Percentiles rank a stretch among this genome's conserved stretches.
Evolutionary conservation across 1,140 invertebrate genomes (phyloP).

Genomic region (Oedothorax gibbosus): DNA sequence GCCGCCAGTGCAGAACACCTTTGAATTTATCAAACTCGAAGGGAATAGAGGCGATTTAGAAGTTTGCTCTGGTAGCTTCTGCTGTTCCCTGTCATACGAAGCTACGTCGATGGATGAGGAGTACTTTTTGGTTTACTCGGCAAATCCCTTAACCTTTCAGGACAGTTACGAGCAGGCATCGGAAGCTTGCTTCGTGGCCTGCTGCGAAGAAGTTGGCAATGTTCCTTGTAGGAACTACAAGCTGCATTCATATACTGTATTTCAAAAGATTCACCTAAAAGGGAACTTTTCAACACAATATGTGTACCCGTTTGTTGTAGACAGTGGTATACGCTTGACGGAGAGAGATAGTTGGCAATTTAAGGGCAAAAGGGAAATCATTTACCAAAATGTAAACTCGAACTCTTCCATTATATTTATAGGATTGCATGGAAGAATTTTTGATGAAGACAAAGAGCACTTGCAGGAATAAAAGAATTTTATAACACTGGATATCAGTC

Average conservation of each 20-base stretch:
- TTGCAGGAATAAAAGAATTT: not conserved
- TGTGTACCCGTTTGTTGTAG: conserved; percentile 28
- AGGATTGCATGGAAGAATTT: conserved; percentile 43
- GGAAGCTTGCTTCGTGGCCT: conserved; percentile 52
- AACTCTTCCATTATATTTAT: conserved; percentile 8
- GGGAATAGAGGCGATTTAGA: not conserved
- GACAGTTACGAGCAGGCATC: conserved; percentile 27
- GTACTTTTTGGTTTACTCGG: conserved; percentile 18
- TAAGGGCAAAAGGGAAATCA: conserved; percentile 4
- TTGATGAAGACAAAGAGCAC: conserved; percentile 16
- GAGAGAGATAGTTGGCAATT: conserved; percentile 29
- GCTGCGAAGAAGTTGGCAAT: conserved; percentile 17
- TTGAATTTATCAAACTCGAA: conserved; percentile 33
- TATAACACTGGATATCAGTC: too few species aligned
- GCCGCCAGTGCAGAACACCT: not conserved
- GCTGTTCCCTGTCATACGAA: conserved; percentile 56
- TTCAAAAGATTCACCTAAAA: conserved; percentile 14
- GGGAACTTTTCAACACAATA: conserved; percentile 33
- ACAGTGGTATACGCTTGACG: conserved; percentile 8
- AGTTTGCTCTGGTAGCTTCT: conserved; percentile 52
- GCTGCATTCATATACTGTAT: conserved; percentile 12
- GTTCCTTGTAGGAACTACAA: not conserved
- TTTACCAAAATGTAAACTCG: conserved; percentile 1
- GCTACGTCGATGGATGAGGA: conserved; percentile 19
- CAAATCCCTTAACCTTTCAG: not conserved